Base-by-base conservation (phyloP, 2,888 invertebrate species). In the Agrochola circellaris region DNA sequence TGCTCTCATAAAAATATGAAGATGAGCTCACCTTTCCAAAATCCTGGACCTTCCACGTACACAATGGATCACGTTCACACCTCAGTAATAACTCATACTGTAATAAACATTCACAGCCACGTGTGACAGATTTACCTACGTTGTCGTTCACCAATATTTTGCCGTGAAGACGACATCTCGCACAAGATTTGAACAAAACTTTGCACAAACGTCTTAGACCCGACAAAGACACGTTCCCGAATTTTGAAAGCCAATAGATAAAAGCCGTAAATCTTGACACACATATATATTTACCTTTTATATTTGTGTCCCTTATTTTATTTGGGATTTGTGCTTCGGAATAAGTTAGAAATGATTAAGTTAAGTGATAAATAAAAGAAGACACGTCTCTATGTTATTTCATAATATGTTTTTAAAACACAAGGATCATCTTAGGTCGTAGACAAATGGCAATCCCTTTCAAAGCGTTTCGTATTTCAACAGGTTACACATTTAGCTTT, bases 211-310 rank as follows among this genome's bases (percentile, higher is more conserved):
- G 20, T 65, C 67, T 76, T 58, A 76, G 64, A 67, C 67, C 42
- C 54, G 70, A 75, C 74, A 75, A 76, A 73, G 76, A 62, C 70
- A 79, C 78, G 76, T 75, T 67, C 86, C 69, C 65, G 54, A 79
- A 86, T 82, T 86, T 88, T 74, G 72, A 83, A 82, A 82, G 75
- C 78, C 82, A 82, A 88, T 86, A 87, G 88, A 88, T 87, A 86
- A 86, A 83, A 77, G 82, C 69, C 86, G 73, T 87, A 86, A 86
- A 88, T 86, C 84, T 83, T 80, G 75, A 82, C 79, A 75, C 76
- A 82, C 34, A 61, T 65, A 79, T 80, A 88, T 67, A 73, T 78
- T 77, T 83, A 80, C 61, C 65, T 74, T 86, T 64, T 81, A 75
- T 72, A 74, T 72, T 73, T 75, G 58, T 78, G 70, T 64, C 68